Evolutionary conservation across 2,797 vertebrate genomes (phyloP).

Genomic region (Vipera ursinii): DNA sequence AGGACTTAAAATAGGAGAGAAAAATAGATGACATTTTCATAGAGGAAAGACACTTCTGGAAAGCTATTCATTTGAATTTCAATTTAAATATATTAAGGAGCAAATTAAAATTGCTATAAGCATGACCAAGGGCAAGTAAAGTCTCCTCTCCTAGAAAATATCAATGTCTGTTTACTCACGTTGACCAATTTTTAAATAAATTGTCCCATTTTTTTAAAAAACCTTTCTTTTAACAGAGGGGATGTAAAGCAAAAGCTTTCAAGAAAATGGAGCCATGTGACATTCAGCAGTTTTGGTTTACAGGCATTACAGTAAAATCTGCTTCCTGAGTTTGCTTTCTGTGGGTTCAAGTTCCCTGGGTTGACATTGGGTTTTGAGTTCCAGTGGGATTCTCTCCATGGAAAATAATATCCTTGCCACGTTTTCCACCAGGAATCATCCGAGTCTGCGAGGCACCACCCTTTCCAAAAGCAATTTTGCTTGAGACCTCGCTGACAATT

Average conservation of each 20-base stretch:
- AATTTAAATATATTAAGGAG: not conserved
- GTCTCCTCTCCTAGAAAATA: not conserved
- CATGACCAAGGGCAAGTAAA: not conserved
- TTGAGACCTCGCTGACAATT: constrained; percentile 18
- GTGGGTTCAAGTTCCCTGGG: not conserved
- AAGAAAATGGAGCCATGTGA: not conserved
- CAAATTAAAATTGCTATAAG: not conserved
- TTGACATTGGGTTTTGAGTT: constrained; percentile 28
- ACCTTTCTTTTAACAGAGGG: not conserved
- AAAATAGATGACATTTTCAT: not conserved
- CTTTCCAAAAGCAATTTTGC: constrained; percentile 17
- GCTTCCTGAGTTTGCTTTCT: constrained; percentile 16
- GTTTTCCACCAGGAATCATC: constrained; percentile 10
- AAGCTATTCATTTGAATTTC: not conserved
- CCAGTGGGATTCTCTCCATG: constrained; percentile 31
- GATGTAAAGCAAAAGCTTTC: not conserved
- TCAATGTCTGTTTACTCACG: not conserved
- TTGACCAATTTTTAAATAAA: not conserved
- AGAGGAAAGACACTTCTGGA: not conserved
- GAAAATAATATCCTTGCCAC: constrained; percentile 25
- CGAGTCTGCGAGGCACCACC: not conserved
- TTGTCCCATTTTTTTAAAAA: not conserved
- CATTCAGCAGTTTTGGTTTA: not conserved
- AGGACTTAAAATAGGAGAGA: not conserved
- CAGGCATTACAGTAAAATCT: not conserved